Evolutionary conservation across 2,797 vertebrate genomes (phyloP).

Genomic region (Nannoperca obscura): DNA sequence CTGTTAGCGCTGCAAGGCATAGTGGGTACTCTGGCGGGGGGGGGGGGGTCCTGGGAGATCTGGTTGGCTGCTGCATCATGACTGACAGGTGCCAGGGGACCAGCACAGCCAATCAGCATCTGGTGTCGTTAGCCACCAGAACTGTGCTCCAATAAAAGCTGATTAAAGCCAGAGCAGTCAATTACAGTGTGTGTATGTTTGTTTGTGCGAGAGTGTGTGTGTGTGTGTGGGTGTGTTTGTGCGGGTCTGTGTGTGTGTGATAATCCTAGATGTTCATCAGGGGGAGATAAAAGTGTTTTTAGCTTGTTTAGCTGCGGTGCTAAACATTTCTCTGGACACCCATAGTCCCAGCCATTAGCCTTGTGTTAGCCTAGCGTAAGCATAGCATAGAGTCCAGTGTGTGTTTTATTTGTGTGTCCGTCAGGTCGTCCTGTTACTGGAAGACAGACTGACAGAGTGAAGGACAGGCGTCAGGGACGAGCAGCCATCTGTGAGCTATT

Average conservation of each 20-base stretch:
- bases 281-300: conserved; percentile 44
- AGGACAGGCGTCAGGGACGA: conserved; percentile 30
- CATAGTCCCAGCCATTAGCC: conserved; percentile 39
- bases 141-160: conserved; percentile 67
- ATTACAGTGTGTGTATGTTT: conserved; percentile 39
- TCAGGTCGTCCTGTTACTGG: neutral
- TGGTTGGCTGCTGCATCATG: conserved; percentile 63
- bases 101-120: conserved; percentile 62
- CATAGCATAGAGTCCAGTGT: neutral
- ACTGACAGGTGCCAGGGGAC: conserved; percentile 70
- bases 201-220: conserved; percentile 29
- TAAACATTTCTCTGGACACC: conserved; percentile 41
- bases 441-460: conserved; percentile 23
- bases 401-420: conserved; percentile 6
- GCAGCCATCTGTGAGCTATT: conserved; percentile 51
- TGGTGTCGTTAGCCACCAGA: conserved; percentile 59
- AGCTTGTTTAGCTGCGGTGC: conserved; percentile 55
- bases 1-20: conserved; percentile 49
- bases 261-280: conserved; percentile 38
- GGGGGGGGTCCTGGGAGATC: conserved; percentile 23
- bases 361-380: conserved; percentile 36
- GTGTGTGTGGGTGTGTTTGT: conserved; percentile 8
- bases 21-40: conserved; percentile 37
- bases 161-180: conserved; percentile 62
- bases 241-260: conserved; percentile 15